phyloP scores from a whole-genome alignment of 2,113 vertebrate genomes.

The Regulus satrapa region DNA sequence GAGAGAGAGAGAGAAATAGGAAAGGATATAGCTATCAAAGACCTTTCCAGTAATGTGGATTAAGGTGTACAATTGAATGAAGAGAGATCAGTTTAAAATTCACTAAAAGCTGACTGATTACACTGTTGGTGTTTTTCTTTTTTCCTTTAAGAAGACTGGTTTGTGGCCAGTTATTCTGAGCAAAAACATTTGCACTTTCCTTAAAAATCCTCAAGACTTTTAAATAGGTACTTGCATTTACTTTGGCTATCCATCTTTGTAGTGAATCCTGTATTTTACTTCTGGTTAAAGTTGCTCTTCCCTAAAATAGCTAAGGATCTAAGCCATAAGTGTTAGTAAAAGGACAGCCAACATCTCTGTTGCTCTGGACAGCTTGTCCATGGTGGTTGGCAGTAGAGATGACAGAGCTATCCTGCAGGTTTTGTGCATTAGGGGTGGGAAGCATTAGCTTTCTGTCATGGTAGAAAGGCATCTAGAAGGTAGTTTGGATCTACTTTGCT shows the following conservation, averaged over 20 bases:
- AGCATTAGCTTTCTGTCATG: background rate
- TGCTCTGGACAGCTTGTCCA: background rate
- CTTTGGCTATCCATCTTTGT: background rate
- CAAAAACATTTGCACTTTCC: background rate
- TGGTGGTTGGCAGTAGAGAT: background rate
- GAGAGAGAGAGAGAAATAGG: background rate
- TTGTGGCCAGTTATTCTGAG: background rate
- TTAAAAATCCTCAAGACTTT: background rate
- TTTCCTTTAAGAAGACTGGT: background rate
- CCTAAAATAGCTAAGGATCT: background rate
- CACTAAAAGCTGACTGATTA: background rate
- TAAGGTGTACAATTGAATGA: background rate
- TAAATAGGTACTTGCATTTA: background rate
- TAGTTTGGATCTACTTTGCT: background rate
- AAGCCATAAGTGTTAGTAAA: background rate
- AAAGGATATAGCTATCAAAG: background rate
- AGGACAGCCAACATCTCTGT: background rate
- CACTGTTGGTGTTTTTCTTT: background rate
- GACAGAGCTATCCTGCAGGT: background rate
- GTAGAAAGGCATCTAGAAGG: background rate
- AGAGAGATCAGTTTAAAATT: background rate
- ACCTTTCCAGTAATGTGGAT: background rate
- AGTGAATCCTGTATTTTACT: background rate
- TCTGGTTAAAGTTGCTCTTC: background rate
- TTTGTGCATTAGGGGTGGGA: background rate